A percentile compares a stretch with the other conserved stretches of the same genome.
Evolutionary conservation across 2,797 vertebrate genomes (phyloP).

Genomic region (Coreius guichenoti): DNA sequence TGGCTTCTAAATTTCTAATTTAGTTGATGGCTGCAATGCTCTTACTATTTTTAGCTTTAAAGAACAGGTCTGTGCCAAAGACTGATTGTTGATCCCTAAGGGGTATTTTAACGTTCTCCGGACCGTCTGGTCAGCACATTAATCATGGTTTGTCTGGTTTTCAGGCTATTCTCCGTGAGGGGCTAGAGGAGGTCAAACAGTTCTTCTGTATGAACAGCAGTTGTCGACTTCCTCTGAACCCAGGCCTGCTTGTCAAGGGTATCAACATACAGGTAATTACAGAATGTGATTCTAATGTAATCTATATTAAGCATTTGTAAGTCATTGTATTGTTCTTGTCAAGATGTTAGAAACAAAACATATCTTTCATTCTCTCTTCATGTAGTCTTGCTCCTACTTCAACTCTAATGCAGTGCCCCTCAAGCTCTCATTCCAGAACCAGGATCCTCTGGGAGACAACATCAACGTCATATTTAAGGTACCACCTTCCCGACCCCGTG

Average conservation of each 20-base stretch:
- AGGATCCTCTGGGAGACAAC: constrained; percentile 88
- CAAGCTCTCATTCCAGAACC: constrained; percentile 92
- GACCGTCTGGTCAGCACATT: not conserved
- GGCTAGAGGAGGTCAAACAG: constrained; percentile 88
- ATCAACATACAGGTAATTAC: constrained; percentile 84
- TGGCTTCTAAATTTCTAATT: not conserved
- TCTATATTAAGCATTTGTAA: not conserved
- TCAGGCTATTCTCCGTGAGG: constrained; percentile 85
- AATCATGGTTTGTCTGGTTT: constrained; percentile 27
- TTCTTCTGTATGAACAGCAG: constrained; percentile 88
- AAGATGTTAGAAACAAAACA: not conserved
- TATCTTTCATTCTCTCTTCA: not conserved
- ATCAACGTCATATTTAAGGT: constrained; percentile 97
- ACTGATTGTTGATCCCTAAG: constrained; percentile 9
- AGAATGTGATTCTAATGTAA: not conserved
- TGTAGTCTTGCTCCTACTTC: constrained; percentile 94
- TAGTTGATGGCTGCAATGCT: not conserved
- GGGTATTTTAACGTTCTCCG: not conserved
- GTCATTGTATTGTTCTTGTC: not conserved
- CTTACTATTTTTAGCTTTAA: constrained; percentile 13
- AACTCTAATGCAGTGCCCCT: constrained; percentile 96
- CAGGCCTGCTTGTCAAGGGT: constrained; percentile 88
- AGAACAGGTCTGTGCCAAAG: constrained; percentile 1
- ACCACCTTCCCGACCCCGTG: not conserved
- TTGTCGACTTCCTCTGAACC: constrained; percentile 92